A percentile compares a stretch with the other conserved stretches of the same genome.
These are phyloP conservation scores for Drosophila guanche DNA, from an alignment of 1,140 invertebrate genomes.

Conservation along the genomic window DNA sequence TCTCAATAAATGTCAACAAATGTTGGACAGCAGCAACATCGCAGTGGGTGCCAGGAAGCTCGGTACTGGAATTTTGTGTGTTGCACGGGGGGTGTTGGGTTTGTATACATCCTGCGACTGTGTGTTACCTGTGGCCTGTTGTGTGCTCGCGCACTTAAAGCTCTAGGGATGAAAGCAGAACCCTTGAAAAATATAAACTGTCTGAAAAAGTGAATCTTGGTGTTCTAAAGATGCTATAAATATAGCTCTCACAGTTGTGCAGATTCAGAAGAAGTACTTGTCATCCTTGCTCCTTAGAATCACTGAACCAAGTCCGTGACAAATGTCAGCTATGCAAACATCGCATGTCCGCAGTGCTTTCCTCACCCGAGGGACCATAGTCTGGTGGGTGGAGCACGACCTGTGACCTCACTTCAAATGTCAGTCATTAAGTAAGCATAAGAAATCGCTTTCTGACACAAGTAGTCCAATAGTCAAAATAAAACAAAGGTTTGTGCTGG, in stretches of 20 bases:
- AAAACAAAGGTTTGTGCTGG: constrained; percentile 2
- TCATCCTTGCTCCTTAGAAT: no score
- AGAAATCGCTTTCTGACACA: neutral
- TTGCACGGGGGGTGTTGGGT: no score
- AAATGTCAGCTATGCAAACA: no score
- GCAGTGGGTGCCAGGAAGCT: constrained; percentile 1
- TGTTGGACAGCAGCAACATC: constrained; percentile 34
- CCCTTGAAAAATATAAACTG: no score
- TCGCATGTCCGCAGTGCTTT: constrained; percentile 15
- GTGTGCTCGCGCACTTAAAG: no score
- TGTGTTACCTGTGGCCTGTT: neutral
- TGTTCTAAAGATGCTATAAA: no score
- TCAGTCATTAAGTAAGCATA: constrained; percentile 53
- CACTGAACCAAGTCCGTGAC: no score
- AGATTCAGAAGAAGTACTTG: no score
- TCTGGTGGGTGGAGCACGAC: constrained; percentile 3
- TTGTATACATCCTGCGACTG: neutral
- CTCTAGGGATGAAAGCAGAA: no score
- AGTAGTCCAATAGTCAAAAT: constrained; percentile 63
- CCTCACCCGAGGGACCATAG: constrained; percentile 18
- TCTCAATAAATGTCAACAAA: constrained; percentile 73
- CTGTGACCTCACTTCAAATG: constrained; percentile 29
- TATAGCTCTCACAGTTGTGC: no score
- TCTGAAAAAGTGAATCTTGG: no score
- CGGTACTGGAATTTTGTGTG: neutral